Conservation (phyloP, 1,140 invertebrate genomes). For the Drosophila neocordata region DNA sequence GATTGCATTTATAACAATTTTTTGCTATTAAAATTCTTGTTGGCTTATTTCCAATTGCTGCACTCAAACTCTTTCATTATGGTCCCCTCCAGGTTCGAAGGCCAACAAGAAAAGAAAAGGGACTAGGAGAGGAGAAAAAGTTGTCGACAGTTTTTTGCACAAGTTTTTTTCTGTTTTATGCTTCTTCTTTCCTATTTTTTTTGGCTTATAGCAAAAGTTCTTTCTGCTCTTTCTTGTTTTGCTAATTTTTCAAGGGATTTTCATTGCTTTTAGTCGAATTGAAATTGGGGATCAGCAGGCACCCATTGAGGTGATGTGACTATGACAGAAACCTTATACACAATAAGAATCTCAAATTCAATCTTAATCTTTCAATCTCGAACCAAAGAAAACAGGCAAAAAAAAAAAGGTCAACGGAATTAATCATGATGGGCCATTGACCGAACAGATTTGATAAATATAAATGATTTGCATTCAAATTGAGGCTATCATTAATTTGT, state of each 20-base stretch:
- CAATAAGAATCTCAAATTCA: not conserved
- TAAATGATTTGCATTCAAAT: constrained; percentile 46
- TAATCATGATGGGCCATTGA: constrained; percentile 51
- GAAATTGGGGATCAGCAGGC: constrained; percentile 34
- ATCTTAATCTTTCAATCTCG: not conserved
- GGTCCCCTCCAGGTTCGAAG: constrained; percentile 39
- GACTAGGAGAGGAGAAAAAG: constrained; percentile 37
- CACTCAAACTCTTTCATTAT: constrained; percentile 56
- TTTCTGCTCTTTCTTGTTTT: constrained; percentile 39
- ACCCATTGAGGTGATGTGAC: constrained; percentile 11
- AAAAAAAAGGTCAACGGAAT: constrained; percentile 37
- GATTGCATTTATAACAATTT: constrained; percentile 61
- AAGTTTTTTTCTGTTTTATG: constrained; percentile 20
- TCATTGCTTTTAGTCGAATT: constrained; percentile 61
- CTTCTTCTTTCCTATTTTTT: not conserved
- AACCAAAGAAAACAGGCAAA: not conserved
- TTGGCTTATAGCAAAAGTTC: constrained; percentile 37
- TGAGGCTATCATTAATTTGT: constrained; percentile 53
- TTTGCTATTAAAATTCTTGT: constrained; percentile 58
- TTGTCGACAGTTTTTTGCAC: constrained; percentile 47
- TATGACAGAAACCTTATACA: constrained; percentile 32
- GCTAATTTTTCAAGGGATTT: constrained; percentile 30
- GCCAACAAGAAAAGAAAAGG: constrained; percentile 28
- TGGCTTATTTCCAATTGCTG: constrained; percentile 65
- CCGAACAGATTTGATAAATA: constrained; percentile 14